These are phyloP conservation scores for Bufo gargarizans DNA, from an alignment of 2,113 vertebrate genomes.

Conservation along the genomic window DNA sequence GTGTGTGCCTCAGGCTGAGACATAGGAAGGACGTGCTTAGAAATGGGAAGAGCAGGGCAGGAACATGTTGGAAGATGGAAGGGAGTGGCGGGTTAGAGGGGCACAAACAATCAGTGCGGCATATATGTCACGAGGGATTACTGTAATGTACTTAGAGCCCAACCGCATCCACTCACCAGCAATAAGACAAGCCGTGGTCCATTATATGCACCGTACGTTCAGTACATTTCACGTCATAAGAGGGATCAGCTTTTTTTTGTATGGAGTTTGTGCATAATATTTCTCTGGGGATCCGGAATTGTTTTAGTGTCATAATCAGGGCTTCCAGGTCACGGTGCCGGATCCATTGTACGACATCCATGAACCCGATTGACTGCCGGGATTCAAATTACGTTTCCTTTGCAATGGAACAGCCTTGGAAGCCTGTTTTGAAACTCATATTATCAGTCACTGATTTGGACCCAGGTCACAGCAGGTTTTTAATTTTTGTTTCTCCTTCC, in stretches of 20 bases:
- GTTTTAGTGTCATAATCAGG: too few species aligned
- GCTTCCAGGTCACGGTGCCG: too few species aligned
- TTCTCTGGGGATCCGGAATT: too few species aligned
- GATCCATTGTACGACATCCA: too few species aligned
- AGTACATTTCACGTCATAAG: not conserved
- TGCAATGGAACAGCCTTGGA: too few species aligned
- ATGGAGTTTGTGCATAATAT: not conserved
- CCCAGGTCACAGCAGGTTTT: not conserved
- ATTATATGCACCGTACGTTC: not conserved
- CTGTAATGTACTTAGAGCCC: not conserved
- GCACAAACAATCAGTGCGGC: not conserved
- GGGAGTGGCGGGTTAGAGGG: slow-evolving; percentile 32
- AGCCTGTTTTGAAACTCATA: not conserved
- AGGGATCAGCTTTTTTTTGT: not conserved
- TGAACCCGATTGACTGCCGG: too few species aligned
- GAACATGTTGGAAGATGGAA: slow-evolving; percentile 12
- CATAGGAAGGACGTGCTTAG: slow-evolving; percentile 35
- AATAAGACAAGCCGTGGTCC: not conserved
- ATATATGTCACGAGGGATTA: slow-evolving; percentile 45
- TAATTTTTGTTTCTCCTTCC: too few species aligned
- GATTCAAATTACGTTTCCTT: too few species aligned
- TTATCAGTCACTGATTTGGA: not conserved
- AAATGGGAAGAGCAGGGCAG: slow-evolving; percentile 39
- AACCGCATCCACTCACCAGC: not conserved
- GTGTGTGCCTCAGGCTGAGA: slow-evolving; percentile 38